A percentile compares a stretch with the other conserved stretches of the same genome.
phyloP scores from a whole-genome alignment of 2,888 invertebrate genomes.

The Anodontia alba region DNA sequence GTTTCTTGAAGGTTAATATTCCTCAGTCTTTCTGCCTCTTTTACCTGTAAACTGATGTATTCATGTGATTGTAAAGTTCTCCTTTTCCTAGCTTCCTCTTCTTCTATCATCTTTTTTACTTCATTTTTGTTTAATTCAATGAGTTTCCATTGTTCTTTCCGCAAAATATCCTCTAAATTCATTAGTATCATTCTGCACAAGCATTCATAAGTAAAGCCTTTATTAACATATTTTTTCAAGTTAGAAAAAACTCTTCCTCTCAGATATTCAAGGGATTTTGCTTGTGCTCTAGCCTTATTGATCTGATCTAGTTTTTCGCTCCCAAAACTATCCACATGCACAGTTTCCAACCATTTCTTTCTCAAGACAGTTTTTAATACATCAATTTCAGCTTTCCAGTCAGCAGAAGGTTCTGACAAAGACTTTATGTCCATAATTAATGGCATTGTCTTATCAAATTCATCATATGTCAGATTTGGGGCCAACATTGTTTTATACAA shows the following conservation, averaged over 20 bases:
- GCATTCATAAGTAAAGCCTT: neutral
- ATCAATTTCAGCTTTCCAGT: neutral
- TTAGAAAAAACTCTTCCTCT: neutral
- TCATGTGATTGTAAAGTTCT: neutral
- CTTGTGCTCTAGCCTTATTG: neutral
- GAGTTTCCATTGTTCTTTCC: neutral
- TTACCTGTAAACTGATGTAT: neutral
- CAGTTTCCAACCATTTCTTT: neutral
- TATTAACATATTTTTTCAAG: neutral
- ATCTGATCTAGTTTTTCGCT: neutral
- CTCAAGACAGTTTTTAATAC: neutral
- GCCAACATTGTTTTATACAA: slow-evolving; percentile 4
- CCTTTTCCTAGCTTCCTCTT: neutral
- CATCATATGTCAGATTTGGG: neutral
- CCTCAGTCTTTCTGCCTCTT: neutral
- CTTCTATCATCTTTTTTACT: neutral
- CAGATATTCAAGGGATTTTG: slow-evolving; percentile 5
- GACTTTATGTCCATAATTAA: neutral
- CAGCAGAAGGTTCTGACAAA: neutral
- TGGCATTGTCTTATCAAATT: slow-evolving; percentile 3
- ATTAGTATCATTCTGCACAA: neutral
- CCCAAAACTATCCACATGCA: neutral
- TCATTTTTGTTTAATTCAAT: neutral
- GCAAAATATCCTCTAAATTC: neutral
- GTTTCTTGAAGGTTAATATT: neutral